Conservation (phyloP, 2,113 vertebrate genomes). For the Elephantulus edwardii region DNA sequence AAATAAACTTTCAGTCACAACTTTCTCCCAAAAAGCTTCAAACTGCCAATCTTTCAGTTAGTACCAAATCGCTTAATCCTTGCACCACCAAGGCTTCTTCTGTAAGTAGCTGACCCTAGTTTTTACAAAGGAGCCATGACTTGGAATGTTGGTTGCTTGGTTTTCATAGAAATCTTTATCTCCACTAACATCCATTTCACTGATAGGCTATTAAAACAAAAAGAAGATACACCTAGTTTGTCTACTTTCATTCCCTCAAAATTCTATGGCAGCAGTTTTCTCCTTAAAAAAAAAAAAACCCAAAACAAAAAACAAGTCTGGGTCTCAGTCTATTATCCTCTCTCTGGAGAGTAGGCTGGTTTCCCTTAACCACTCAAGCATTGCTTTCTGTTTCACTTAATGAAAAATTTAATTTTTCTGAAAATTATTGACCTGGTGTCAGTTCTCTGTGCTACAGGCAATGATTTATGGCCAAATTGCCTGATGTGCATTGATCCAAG, state of each 20-base stretch:
- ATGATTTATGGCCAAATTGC: conserved; percentile 52
- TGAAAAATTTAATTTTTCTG: conserved; percentile 63
- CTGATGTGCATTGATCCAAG: conserved; percentile 47
- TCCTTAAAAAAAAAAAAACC: no score
- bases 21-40: background rate
- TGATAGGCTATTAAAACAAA: conserved; percentile 6
- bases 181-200: no score
- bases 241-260: background rate
- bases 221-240: background rate
- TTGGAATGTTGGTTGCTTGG: no score
- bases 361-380: conserved; percentile 1
- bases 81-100: background rate
- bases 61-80: background rate
- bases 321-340: background rate
- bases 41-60: background rate
- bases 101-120: background rate
- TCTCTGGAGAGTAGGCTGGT: background rate
- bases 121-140: background rate
- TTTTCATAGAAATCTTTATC: background rate
- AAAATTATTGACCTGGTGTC: conserved; percentile 63
- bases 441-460: conserved; percentile 26
- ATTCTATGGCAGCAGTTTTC: background rate
- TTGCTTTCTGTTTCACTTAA: conserved; percentile 60
- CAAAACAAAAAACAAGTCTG: background rate
- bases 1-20: background rate